Conservation (phyloP, 2,888 invertebrate species). For the Chymomyza procnemis region DNA sequence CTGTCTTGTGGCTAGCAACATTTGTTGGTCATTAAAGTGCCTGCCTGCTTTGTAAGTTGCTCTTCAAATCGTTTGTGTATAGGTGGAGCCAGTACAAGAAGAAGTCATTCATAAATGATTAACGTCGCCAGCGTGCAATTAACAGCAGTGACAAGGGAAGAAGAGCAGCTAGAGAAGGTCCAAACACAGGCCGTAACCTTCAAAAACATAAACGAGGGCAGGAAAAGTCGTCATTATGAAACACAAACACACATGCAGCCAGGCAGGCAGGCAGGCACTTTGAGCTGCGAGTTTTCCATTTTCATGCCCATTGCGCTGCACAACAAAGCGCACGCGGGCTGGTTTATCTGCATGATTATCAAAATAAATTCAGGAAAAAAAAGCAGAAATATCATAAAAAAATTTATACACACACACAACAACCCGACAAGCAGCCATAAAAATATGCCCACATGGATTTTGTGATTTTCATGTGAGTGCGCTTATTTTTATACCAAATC, state of each 20-base stretch:
- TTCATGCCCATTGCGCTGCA: conserved; percentile 10
- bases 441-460: conserved; percentile 48
- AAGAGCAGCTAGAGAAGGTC: neutral
- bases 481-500: conserved; percentile 48
- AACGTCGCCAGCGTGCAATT: conserved; percentile 42
- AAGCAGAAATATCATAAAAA: conserved; percentile 1
- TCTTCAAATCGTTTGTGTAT: conserved; percentile 9
- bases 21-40: conserved; percentile 55
- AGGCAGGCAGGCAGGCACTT: conserved; percentile 7
- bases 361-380: conserved; percentile 12
- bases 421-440: conserved; percentile 25
- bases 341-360: conserved; percentile 33
- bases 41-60: conserved; percentile 35
- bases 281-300: conserved; percentile 29
- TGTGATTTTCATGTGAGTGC: conserved; percentile 39
- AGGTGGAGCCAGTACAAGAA: conserved; percentile 10
- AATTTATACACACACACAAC: neutral
- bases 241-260: conserved; percentile 1
- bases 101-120: conserved; percentile 66
- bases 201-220: neutral
- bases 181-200: neutral
- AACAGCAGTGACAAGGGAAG: conserved; percentile 14
- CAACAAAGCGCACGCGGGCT: neutral
- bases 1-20: neutral
- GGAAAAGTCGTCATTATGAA: neutral